These are phyloP conservation scores for Dryobota labecula DNA, from an alignment of 2,888 invertebrate species.

Conservation along the genomic window DNA sequence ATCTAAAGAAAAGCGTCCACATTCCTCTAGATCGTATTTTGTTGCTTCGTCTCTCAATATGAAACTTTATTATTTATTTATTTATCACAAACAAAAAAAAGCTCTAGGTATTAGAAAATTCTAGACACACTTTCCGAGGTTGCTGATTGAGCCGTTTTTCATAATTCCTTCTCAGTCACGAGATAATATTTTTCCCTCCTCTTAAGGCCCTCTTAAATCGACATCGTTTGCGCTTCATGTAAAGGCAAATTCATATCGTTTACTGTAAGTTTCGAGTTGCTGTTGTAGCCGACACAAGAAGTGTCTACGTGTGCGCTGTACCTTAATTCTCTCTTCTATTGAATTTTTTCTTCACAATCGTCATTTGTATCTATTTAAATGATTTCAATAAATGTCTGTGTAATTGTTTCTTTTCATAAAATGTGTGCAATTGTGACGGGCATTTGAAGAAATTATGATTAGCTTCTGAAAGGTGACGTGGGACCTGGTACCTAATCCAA, in stretches of 20 bases:
- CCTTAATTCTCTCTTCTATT: neutral
- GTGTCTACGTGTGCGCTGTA: neutral
- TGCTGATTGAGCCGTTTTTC: no score
- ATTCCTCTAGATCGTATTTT: no score
- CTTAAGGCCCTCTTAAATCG: no score
- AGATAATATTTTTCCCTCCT: no score
- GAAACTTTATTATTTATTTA: no score
- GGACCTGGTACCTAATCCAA: neutral
- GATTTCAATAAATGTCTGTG: slow-evolving; percentile 43
- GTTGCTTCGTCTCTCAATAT: no score
- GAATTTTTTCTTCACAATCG: slow-evolving; percentile 6
- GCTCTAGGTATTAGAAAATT: no score
- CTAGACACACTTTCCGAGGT: no score
- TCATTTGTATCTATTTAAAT: slow-evolving; percentile 28
- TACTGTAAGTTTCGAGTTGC: neutral
- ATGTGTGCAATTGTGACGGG: slow-evolving; percentile 17
- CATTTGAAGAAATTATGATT: slow-evolving; percentile 27
- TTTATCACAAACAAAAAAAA: no score
- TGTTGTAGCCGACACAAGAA: neutral
- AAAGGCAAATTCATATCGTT: neutral
- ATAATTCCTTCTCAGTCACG: no score
- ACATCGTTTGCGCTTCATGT: no score
- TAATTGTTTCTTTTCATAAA: slow-evolving; percentile 23
- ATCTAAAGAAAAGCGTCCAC: no score
- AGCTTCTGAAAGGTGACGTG: slow-evolving; percentile 1